Base-by-base conservation (phyloP, 2,113 vertebrate genomes). In the Rhea americana region DNA sequence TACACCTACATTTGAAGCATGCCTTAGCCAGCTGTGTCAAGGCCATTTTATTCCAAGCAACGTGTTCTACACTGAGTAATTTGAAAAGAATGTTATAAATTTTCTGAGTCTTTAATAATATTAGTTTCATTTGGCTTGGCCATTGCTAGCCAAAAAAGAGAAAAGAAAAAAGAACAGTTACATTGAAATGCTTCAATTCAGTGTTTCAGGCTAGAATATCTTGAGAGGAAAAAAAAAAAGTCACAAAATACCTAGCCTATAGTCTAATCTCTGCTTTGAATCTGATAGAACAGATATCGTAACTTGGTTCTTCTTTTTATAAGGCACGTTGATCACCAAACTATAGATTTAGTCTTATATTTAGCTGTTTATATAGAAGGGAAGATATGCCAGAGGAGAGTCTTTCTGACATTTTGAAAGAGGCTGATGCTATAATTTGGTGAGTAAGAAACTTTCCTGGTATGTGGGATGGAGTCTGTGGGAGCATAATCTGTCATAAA, bases 401-500 rank as follows among this genome's bases (percentile, higher is more conserved):
- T 45, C 35, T 35, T 35, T 35, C 0, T 87, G 92, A 85, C 92
- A 94, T 95, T 95, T 91, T 66, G 32, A 41, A 87, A 41, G 32
- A 85, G 32, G 11, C 14, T 83, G 50, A 28, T 90, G 39, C 10
- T 70, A 48, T 73, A 88, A 88, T 80, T 83, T 73, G 25, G 50
- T 83, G 63, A 88, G 50, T 77, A 90, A 80, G 53, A 80, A 70
- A 9, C 26, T 88, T 81, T 32, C 7, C 67, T 82, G 25, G 6
- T 93, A 48, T 50, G 72, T 91, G 68, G 83, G 86, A 90, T 7
- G 11, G 39, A 91, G 45, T 77, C 61, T 71, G 77, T 83, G 30
- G 80, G 93, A 90, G 18, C 77, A 45, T 93, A 66, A 83, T 92
- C 76, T 92, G 77, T 86, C 83, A 93, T n/a, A 94, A 92, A 83